Evolutionary conservation across 2,797 vertebrate genomes (phyloP).

Genomic region (Rhinoraja longicauda): DNA sequence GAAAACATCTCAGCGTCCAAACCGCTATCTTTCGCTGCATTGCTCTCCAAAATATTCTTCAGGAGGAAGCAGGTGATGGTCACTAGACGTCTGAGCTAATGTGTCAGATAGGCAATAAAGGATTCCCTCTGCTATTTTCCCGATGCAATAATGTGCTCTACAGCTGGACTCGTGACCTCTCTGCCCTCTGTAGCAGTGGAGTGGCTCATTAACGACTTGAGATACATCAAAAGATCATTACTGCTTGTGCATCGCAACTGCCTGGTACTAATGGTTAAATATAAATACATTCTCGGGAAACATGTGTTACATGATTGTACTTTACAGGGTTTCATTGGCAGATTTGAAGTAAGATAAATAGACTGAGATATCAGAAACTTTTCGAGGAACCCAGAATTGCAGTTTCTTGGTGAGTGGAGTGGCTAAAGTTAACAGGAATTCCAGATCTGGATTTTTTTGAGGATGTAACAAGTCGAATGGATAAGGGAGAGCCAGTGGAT

Average conservation of each 20-base stretch:
- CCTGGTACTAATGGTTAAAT: not conserved
- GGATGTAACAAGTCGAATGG: no score
- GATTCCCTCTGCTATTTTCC: not conserved
- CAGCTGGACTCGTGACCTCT: slow-evolving; percentile 25
- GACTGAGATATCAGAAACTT: not conserved
- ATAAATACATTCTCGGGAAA: slow-evolving; percentile 1
- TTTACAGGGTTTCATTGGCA: not conserved
- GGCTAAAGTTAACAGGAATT: not conserved
- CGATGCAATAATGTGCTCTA: not conserved
- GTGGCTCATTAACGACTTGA: slow-evolving; percentile 26
- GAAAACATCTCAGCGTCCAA: not conserved
- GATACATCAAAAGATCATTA: slow-evolving; percentile 30
- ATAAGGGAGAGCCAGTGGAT: no score
- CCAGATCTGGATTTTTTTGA: no score
- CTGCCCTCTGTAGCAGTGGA: slow-evolving; percentile 3
- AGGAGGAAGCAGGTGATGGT: no score
- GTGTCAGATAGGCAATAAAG: not conserved
- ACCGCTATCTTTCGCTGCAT: not conserved
- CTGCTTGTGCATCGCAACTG: not conserved
- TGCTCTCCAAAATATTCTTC: not conserved
- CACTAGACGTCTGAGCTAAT: not conserved
- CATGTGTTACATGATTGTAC: not conserved
- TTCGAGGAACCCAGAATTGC: not conserved
- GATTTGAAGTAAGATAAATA: not conserved
- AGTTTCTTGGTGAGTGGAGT: not conserved